Evolutionary conservation across 2,888 invertebrate species (phyloP), one percentile per base, ranked within the genome.

Genomic region (Thysanoteuthis rhombus): DNA sequence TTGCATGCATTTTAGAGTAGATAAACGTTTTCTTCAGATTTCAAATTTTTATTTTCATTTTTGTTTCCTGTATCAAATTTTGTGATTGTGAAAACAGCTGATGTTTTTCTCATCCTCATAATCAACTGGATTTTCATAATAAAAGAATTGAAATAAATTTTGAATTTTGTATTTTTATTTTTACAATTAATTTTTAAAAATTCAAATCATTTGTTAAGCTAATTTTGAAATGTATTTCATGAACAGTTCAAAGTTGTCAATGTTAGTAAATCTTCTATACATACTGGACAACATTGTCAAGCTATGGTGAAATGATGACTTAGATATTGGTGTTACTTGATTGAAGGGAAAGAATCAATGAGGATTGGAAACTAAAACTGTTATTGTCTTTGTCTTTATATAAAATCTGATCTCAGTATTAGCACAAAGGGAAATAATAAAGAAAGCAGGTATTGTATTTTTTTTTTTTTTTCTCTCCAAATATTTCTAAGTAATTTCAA

Each of bases 111-210:
- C 39, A 91, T 91, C 91, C 32, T 91, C 91, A 91, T 91, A 40
- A 91, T 91, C 91, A 91, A 42, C 91, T 42, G 40, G 40, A 91
- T 91, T 45, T 42, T 91, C 91, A 38, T 91, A 40, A 91, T 91
- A 40, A 75, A 75, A 75, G n/a, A 75, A 75, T 75, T 75, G n/a
- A 75, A 75, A 75, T 22, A n/a, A 75, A 75, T 75, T 28, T 36
- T 58, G 52, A n/a, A 38, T 42, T n/a, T 93, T n/a, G 75, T 36
- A 93, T 42, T 75, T 39, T 40, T 93, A 22, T 89, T 93, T n/a
- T 93, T 75, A 93, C n/a, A 38, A 75, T 36, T 36, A 36, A 36
- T 39, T 92, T 6, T 36, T n/a, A 93, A 39, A 52, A 52, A n/a
- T 32, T 52, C 40, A 32, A 93, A 92, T 47, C 28, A 38, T 42